Evolutionary conservation across 2,888 invertebrate species (phyloP), one percentile per base, ranked within the genome.

Genomic region (Augiades crinisus): DNA sequence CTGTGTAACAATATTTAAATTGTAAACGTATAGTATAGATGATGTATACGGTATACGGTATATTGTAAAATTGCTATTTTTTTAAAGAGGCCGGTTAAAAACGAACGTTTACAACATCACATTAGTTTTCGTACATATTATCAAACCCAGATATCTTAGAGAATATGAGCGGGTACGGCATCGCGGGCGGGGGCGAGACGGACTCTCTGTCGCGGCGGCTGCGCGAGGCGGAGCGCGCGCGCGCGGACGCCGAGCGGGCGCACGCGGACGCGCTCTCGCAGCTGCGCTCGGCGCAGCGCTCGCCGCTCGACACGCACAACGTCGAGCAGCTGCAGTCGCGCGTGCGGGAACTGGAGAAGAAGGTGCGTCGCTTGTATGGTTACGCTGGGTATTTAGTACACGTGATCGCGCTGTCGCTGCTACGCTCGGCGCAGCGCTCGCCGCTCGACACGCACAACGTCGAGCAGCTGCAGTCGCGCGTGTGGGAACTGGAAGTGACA

Each of bases 401-500:
- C 24, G 1, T 3, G 24, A n/a, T 8, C n/a, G 8, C 8, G 8
- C 24, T 27, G 27, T 1, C 27, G 19, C 5, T 16, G 17, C 16
- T 34, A 1, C 6, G 34, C 7, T 7, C 17, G 4, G 16, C 17
- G 16, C 17, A 34, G n/a, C 16, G 4, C 13, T n/a, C 34, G n/a
- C 34, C 3, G n/a, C 16, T 16, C 16, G 33, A 7, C 14, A 14
- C 14, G 34, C n/a, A 34, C 16, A 34, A 16, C 5, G 36, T 52
- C 5, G 10, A 17, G 64, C 94, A 94, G 59, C 87, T 95, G 68
- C 94, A 96, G 81, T 96, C 95, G 40, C 92, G 95, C 67, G 95
- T 96, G 46, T 92, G 97, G 61, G 98, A 98, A 81, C 90, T 98
- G 61, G 97, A 98, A 83, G 97, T 97, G 82, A 98, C 98, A 91